Percentiles rank a stretch among this genome's conserved stretches.
phyloP scores from a whole-genome alignment of 2,888 invertebrate genomes.

The Muschampia plurimacula region DNA sequence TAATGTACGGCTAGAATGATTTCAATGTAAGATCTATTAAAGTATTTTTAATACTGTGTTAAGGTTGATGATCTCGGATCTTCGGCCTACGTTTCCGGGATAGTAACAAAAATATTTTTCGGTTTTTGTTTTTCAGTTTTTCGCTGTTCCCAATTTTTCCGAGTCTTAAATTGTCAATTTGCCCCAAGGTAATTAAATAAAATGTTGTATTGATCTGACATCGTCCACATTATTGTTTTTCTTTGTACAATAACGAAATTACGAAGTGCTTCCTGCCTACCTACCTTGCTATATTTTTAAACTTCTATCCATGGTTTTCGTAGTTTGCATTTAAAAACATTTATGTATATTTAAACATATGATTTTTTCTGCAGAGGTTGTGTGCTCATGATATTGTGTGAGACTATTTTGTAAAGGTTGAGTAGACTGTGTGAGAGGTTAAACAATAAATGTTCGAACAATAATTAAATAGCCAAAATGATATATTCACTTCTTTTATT shows the following conservation, averaged over 20 bases:
- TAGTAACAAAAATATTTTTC: slow-evolving; percentile 27
- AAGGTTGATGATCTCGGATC: slow-evolving; percentile 47
- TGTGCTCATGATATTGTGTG: not conserved
- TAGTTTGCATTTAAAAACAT: too few species aligned
- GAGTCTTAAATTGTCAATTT: slow-evolving; percentile 26
- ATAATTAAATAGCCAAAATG: slow-evolving; percentile 11
- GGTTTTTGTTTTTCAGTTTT: slow-evolving; percentile 26
- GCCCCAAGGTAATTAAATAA: slow-evolving; percentile 25
- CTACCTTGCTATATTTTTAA: not conserved
- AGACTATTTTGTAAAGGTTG: not conserved
- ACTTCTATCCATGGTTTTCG: not conserved
- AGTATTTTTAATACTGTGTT: slow-evolving; percentile 26
- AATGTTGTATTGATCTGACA: slow-evolving; percentile 14
- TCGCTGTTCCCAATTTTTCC: slow-evolving; percentile 6
- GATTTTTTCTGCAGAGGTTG: not conserved
- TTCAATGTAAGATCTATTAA: slow-evolving; percentile 23
- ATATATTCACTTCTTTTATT: slow-evolving; percentile 24
- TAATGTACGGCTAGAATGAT: slow-evolving; percentile 34
- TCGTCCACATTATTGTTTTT: slow-evolving; percentile 12
- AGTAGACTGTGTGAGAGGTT: not conserved
- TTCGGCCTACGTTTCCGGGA: slow-evolving; percentile 40
- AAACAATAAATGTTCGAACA: not conserved
- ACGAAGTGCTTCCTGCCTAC: not conserved
- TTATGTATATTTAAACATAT: too few species aligned
- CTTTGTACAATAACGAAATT: not conserved